Evolutionary conservation across 2,888 invertebrate species (phyloP).

Genomic region (Zelleria hepariella): DNA sequence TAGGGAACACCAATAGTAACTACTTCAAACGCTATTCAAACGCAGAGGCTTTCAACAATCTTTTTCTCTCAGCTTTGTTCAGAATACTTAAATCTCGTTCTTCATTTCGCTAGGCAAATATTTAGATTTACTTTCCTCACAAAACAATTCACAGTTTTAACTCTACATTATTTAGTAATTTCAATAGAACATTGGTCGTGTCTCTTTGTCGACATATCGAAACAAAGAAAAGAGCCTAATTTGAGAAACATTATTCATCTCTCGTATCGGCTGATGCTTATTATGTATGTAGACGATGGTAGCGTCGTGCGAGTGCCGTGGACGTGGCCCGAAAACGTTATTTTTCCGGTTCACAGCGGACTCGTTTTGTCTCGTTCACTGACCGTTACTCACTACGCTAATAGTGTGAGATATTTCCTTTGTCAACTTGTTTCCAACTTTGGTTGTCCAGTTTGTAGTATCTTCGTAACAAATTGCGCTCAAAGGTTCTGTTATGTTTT

Average conservation of each 20-base stretch:
- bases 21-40: not conserved
- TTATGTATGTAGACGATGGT: not conserved
- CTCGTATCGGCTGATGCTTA: conserved; percentile 41
- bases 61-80: not conserved
- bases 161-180: too few species aligned
- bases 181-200: not conserved
- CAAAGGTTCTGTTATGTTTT: not conserved
- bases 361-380: conserved; percentile 41
- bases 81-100: too few species aligned
- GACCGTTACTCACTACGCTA: conserved; percentile 41
- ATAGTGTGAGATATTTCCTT: not conserved
- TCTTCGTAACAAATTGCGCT: not conserved
- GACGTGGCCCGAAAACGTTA: conserved; percentile 61
- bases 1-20: not conserved
- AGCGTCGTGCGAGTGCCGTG: conserved; percentile 6
- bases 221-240: conserved; percentile 3
- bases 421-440: not conserved
- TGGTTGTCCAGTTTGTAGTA: not conserved
- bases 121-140: too few species aligned
- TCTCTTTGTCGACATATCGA: not conserved
- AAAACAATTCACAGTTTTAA: too few species aligned
- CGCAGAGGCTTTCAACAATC: not conserved
- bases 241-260: conserved; percentile 28
- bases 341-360: conserved; percentile 58
- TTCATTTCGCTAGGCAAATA: too few species aligned